Evolutionary conservation across 2,888 invertebrate species (phyloP), one percentile per base, ranked within the genome.

Genomic region (Cistogaster globosa): DNA sequence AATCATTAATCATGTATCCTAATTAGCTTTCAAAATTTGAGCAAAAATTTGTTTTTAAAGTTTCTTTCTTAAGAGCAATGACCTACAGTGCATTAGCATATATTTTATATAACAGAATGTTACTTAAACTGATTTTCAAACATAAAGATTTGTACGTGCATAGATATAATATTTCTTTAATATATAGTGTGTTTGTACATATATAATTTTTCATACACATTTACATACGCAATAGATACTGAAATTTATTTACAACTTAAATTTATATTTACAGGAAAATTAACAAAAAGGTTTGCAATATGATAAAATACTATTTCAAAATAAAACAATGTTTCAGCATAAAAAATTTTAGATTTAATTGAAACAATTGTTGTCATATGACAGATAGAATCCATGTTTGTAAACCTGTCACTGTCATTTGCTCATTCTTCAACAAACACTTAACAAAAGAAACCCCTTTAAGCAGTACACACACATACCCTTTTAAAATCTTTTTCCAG

Each of bases 361-460:
- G 45, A 69, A 71, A 63, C 45, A 69, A 69, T 78, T 78, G 11
- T 42, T 6, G 26, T 53, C 14, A 58, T 36, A 51, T 51, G 12
- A 18, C 4, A 36, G 9, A 58, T 12, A 45, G 20, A 36, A 42
- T 38, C 1, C 12, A 16, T 53, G 26, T 69, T 68, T 55, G 62
- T 78, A 77, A 77, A 57, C 45, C 63, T 65, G 53, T 60, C 67
- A 68, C 22, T 76, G 58, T 57, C 58, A 76, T 76, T 67, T 55
- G 20, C 22, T 69, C 42, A 20, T 42, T 26, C 16, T 55, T 63
- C 45, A 58, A 69, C 45, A 58, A 69, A 55, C 48, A 36, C 58
- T 76, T 76, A 22, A 51, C n/a, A 38, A 60, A 51, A 77, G 38
- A 51, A 53, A 42, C 18, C 1, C 45, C 45, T 78, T 71, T n/a